Evolutionary conservation across 2,113 vertebrate species (phyloP).

Genomic region (Irena cyanogastra): DNA sequence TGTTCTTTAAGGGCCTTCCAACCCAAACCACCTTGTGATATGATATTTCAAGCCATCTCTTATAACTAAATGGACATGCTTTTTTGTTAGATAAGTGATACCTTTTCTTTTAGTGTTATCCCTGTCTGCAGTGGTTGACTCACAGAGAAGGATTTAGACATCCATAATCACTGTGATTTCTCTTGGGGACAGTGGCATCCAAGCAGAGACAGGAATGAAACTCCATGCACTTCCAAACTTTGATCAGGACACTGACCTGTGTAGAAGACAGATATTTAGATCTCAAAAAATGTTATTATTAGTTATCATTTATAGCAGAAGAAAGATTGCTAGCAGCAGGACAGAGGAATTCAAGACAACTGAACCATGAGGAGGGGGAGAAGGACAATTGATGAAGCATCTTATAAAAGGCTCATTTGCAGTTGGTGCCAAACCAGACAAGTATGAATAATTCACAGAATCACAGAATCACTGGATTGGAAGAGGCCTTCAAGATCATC

Average conservation of each 20-base stretch:
- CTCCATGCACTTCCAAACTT: background rate
- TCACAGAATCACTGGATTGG: background rate
- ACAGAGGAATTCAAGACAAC: no score
- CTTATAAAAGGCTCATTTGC: background rate
- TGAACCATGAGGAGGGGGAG: background rate
- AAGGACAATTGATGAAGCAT: background rate
- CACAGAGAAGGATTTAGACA: background rate
- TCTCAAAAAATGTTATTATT: background rate
- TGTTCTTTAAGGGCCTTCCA: background rate
- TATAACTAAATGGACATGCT: no score
- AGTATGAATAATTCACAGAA: background rate
- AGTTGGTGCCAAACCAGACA: background rate
- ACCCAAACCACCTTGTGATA: background rate
- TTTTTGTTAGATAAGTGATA: background rate
- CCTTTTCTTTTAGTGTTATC: background rate
- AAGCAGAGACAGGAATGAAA: background rate
- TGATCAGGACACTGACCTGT: background rate
- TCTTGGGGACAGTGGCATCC: background rate
- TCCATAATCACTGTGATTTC: background rate
- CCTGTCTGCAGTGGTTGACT: background rate
- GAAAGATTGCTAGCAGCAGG: background rate
- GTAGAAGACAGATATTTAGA: background rate
- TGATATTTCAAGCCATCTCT: background rate
- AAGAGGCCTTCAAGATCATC: background rate
- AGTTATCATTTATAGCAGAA: background rate